Conservation (phyloP, 2,113 vertebrate species). For the Balaeniceps rex region DNA sequence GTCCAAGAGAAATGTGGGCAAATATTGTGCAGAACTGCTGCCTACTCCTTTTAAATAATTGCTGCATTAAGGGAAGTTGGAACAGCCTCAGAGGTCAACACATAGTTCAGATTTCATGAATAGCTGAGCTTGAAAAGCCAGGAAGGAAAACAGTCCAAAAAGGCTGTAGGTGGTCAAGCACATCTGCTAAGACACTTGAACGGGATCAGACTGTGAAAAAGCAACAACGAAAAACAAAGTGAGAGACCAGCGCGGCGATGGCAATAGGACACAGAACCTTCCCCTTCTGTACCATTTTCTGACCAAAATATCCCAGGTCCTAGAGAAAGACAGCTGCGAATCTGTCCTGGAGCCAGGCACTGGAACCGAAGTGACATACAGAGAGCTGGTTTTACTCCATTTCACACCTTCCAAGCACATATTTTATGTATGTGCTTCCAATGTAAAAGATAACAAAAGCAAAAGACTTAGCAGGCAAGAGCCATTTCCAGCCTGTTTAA, state of each 20-base stretch:
- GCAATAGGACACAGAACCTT: not conserved
- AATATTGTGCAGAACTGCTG: slow-evolving; percentile 28
- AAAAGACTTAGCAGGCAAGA: not conserved
- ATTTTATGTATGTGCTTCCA: not conserved
- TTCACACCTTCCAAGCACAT: not conserved
- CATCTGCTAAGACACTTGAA: slow-evolving; percentile 42
- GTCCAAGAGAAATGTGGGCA: slow-evolving; percentile 27
- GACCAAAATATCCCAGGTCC: not conserved
- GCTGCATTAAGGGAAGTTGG: slow-evolving; percentile 14
- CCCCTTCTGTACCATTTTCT: not conserved
- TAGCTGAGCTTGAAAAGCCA: slow-evolving; percentile 36
- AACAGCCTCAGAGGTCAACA: slow-evolving; percentile 40
- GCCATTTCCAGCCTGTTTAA: not conserved
- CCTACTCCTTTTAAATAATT: slow-evolving; percentile 29
- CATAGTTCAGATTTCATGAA: slow-evolving; percentile 44
- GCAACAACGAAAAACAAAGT: not conserved
- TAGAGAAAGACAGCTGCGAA: not conserved
- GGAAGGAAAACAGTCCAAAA: slow-evolving; percentile 27
- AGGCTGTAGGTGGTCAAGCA: slow-evolving; percentile 53
- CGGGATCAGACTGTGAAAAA: not conserved
- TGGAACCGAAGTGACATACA: not conserved
- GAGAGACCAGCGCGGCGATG: not conserved
- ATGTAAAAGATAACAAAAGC: not conserved
- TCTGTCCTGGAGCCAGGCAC: not conserved
- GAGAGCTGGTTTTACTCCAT: not conserved